Base-by-base conservation (phyloP, 2,113 vertebrate genomes). In the Sinocyclocheilus grahami region DNA sequence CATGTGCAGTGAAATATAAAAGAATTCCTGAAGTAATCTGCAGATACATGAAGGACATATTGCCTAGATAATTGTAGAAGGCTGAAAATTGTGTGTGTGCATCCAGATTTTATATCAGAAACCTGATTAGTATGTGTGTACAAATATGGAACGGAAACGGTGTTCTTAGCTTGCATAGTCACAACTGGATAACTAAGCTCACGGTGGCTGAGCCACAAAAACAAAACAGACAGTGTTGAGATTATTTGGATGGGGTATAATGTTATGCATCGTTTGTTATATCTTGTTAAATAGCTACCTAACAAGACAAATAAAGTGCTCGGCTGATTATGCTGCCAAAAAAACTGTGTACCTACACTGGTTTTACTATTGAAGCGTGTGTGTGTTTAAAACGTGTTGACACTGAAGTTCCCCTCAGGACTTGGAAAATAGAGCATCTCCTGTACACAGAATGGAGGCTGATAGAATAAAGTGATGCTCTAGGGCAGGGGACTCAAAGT, bases 391-490 rank as follows among this genome's bases (percentile, higher is more conserved):
- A 81, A 63, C 37, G 42, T 39, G 37, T 81, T 81, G 58, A 81
- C 58, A 39, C 62, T 69, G 51, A 27, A 67, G 62, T 67, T 82
- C 20, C 80, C 42, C 76, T 53, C 2, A 65, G 37, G 78, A 24
- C 37, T 81, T 65, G 24, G 48, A 16, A 81, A 81, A 46, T 63
- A n/a, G 58, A 65, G 42, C 42, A 42, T 42, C 42, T 42, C 1
- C 42, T 7, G 22, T 81, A 46, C 14, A 65, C 16, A 42, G 20
- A 63, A 81, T 46, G 30, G 22, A 65, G 7, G 16, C 37, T 67
- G 79, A 67, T 82, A 67, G n/a, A 82, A 82, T 82, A 82, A 82
- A 82, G 42, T 30, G 62, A 65, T 51, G 42, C 46, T 48, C 0
- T 20, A 60, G 39, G 60, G 79, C 42, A 42, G 42, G 42, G 42